Conservation (phyloP, 2,113 vertebrate genomes). For the Aptenodytes patagonicus region DNA sequence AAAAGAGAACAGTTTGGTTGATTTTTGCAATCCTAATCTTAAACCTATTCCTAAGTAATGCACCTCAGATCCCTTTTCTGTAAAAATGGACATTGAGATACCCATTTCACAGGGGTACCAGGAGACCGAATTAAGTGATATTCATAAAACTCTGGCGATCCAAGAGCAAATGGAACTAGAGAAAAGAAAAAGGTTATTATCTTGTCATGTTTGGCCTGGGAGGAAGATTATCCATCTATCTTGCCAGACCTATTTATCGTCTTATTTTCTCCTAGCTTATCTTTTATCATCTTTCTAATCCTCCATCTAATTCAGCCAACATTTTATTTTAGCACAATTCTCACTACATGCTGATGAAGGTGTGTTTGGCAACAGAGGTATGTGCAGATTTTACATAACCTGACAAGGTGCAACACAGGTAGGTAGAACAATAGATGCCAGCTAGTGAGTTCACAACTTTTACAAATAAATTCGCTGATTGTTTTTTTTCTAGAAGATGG, state of each 20-base stretch:
- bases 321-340: not conserved
- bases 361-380: not conserved
- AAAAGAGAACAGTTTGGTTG: not conserved
- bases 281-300: slow-evolving; percentile 42
- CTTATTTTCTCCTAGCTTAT: slow-evolving; percentile 31
- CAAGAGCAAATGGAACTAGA: not conserved
- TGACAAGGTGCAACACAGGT: not conserved
- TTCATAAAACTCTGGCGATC: not conserved
- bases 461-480: not conserved
- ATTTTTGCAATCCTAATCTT: not conserved
- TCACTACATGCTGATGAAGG: not conserved
- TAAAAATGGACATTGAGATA: not conserved
- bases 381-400: not conserved
- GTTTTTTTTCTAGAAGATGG: not conserved
- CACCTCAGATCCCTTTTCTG: not conserved
- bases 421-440: not conserved
- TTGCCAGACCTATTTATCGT: slow-evolving; percentile 30
- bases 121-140: not conserved
- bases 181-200: slow-evolving; percentile 31
- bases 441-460: not conserved
- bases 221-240: slow-evolving; percentile 28
- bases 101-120: not conserved
- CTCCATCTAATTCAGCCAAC: not conserved
- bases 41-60: not conserved
- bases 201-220: not conserved